Evolutionary conservation across 1,140 invertebrate species (phyloP).

Genomic region (Drosophila fuyamai): DNA sequence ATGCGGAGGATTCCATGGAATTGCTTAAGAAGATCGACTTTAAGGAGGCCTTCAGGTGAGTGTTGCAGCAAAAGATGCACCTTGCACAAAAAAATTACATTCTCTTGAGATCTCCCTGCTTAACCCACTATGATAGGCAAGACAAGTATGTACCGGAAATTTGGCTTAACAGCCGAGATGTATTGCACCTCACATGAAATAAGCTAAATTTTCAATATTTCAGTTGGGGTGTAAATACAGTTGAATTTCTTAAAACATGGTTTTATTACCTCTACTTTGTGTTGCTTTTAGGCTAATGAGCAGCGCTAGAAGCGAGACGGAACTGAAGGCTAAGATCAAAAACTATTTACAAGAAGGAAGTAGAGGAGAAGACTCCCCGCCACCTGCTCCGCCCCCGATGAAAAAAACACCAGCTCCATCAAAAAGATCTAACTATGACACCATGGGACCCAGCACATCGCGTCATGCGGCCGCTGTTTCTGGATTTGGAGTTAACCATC

Average conservation of each 20-base stretch:
- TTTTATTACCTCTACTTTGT: slow-evolving; percentile 3
- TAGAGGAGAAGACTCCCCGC: slow-evolving; percentile 39
- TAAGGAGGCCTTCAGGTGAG: slow-evolving; percentile 88
- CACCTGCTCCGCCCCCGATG: slow-evolving; percentile 24
- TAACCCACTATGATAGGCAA: slow-evolving; percentile 25
- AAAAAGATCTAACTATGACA: slow-evolving; percentile 13
- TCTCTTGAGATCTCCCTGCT: slow-evolving; percentile 4
- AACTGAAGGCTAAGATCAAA: slow-evolving; percentile 47
- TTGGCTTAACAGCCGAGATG: not conserved
- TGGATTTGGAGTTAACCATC: slow-evolving; percentile 5
- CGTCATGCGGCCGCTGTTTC: slow-evolving; percentile 43
- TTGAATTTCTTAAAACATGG: not conserved
- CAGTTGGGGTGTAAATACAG: not conserved
- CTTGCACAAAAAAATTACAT: not conserved
- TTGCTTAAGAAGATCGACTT: slow-evolving; percentile 86
- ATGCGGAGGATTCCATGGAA: slow-evolving; percentile 81
- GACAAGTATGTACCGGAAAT: slow-evolving; percentile 42
- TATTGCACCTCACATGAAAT: slow-evolving; percentile 2
- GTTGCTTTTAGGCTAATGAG: slow-evolving; percentile 60
- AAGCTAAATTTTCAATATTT: not conserved
- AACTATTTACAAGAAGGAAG: slow-evolving; percentile 32
- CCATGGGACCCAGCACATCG: slow-evolving; percentile 56
- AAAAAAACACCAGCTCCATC: slow-evolving; percentile 9
- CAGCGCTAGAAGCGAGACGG: slow-evolving; percentile 37
- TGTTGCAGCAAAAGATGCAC: slow-evolving; percentile 34